Evolutionary conservation across 2,797 vertebrate species (phyloP).

Genomic region (Enteromius mattozi): DNA sequence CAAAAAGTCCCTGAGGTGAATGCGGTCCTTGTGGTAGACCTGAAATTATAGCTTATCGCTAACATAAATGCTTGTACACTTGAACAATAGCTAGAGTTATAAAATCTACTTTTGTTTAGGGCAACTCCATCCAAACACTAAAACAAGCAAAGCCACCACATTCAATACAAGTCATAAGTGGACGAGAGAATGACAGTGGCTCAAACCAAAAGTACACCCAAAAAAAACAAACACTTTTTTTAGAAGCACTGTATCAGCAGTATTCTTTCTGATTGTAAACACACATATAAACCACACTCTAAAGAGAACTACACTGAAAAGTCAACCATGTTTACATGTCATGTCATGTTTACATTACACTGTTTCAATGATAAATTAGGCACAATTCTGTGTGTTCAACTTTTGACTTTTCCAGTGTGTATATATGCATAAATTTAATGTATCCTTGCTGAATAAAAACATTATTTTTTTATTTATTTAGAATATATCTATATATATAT

Average conservation of each 20-base stretch:
- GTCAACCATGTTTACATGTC: slow-evolving; percentile 11
- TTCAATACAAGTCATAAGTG: slow-evolving; percentile 18
- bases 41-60: slow-evolving; percentile 25
- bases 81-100: slow-evolving; percentile 11
- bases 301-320: not conserved
- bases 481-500: no score
- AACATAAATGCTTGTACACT: slow-evolving; percentile 25
- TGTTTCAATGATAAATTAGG: not conserved
- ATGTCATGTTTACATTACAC: not conserved
- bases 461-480: no score
- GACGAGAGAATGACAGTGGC: slow-evolving; percentile 36
- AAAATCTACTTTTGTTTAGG: slow-evolving; percentile 24
- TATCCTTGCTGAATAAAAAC: not conserved
- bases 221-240: slow-evolving; percentile 65
- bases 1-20: not conserved
- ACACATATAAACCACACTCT: slow-evolving; percentile 67
- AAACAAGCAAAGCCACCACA: slow-evolving; percentile 8
- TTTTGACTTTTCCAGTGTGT: not conserved
- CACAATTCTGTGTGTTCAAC: not conserved
- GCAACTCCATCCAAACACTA: not conserved
- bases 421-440: not conserved
- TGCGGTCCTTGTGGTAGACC: not conserved
- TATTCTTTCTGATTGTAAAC: slow-evolving; percentile 71
- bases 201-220: slow-evolving; percentile 37
- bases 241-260: slow-evolving; percentile 75